Percentiles rank a stretch among this genome's conserved stretches.
These are phyloP conservation scores for Pantelozetes paolii DNA, from an alignment of 2,888 invertebrate species.

Conservation along the genomic window DNA sequence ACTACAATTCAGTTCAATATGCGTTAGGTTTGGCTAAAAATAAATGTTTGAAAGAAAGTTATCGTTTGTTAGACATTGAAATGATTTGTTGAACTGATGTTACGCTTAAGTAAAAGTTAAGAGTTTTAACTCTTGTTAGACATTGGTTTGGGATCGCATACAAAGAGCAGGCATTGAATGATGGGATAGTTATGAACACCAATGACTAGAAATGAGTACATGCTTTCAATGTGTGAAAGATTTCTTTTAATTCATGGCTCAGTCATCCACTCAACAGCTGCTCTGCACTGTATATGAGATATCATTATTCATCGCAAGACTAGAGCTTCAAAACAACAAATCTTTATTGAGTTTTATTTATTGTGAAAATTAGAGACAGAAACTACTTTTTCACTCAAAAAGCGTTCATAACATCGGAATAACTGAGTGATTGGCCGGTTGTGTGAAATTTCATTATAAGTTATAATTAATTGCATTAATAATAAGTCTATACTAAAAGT, in stretches of 20 bases:
- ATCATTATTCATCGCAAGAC: constrained; percentile 26
- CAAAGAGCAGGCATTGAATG: constrained; percentile 20
- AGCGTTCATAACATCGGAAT: not conserved
- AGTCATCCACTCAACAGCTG: constrained; percentile 35
- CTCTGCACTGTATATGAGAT: constrained; percentile 16
- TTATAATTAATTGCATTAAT: constrained; percentile 36
- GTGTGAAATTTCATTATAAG: not conserved
- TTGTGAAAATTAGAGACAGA: not conserved
- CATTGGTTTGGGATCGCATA: constrained; percentile 7
- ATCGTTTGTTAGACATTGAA: constrained; percentile 20
- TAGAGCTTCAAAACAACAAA: constrained; percentile 18
- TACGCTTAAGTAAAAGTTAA: constrained; percentile 34
- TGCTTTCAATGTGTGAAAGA: constrained; percentile 31
- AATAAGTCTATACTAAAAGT: constrained; percentile 14
- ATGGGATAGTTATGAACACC: not conserved
- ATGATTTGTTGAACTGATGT: constrained; percentile 32
- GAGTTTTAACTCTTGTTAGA: constrained; percentile 35
- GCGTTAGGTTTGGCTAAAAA: not conserved
- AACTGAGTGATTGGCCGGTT: not conserved
- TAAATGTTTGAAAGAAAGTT: not conserved
- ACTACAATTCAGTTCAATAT: no score
- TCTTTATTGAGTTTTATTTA: constrained; percentile 24
- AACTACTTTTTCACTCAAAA: not conserved
- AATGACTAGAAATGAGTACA: constrained; percentile 15
- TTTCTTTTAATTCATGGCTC: constrained; percentile 35